phyloP scores from a whole-genome alignment of 2,113 vertebrate species.

The Mirounga angustirostris region DNA sequence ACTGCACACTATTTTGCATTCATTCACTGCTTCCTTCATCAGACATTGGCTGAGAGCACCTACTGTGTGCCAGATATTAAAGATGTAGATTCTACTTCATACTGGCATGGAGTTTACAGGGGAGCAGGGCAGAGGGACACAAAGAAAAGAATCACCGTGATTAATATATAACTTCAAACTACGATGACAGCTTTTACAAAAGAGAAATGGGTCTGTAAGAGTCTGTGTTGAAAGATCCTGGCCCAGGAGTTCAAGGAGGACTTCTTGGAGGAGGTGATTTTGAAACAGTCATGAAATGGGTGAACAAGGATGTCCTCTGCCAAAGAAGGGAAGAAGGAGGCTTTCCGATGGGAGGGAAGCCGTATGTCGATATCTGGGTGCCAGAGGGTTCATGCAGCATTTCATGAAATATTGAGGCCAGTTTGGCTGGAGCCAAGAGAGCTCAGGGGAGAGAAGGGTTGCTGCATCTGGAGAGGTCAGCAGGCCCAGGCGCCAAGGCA shows the following conservation, averaged over 20 bases:
- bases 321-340: neutral
- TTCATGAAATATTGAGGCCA: no score
- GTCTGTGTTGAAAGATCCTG: neutral
- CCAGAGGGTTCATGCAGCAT: neutral
- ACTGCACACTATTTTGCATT: rapidly evolving
- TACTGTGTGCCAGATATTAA: neutral
- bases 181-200: neutral
- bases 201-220: neutral
- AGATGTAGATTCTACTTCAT: neutral
- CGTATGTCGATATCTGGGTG: rapidly evolving
- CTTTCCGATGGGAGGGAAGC: neutral
- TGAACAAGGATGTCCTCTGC: neutral
- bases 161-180: neutral
- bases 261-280: neutral
- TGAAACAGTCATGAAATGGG: neutral
- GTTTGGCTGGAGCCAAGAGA: no score
- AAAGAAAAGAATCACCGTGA: neutral
- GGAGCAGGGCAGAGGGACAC: neutral
- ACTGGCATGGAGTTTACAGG: neutral
- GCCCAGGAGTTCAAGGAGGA: neutral
- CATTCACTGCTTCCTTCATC: neutral
- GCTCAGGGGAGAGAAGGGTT: neutral
- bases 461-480: rapidly evolving
- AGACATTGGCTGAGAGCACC: neutral
- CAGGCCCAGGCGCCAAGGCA: neutral